phyloP scores from a whole-genome alignment of 2,888 invertebrate species.

The Eutolmus rufibarbis region DNA sequence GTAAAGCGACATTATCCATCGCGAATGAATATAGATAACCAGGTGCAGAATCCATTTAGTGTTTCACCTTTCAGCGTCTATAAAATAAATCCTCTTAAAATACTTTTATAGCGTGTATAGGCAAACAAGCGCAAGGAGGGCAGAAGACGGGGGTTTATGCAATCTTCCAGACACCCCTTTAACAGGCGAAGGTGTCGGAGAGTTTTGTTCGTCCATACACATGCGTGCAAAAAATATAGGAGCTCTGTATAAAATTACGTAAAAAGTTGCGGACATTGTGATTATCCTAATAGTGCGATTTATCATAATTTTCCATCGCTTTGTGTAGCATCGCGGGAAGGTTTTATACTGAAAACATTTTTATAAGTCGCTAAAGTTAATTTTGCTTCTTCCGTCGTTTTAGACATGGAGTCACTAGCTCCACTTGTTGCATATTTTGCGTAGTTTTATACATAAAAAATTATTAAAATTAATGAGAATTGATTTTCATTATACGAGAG shows the following conservation, averaged over 20 bases:
- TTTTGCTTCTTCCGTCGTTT: background rate
- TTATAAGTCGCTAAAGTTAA: background rate
- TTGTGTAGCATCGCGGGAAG: background rate
- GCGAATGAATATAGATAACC: background rate
- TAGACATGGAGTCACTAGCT: background rate
- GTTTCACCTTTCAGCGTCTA: background rate
- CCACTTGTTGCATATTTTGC: background rate
- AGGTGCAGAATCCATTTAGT: conserved; percentile 6
- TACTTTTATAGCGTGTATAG: background rate
- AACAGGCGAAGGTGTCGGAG: background rate
- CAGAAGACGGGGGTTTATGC: background rate
- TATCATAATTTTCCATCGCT: conserved; percentile 30
- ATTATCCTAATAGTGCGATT: conserved; percentile 36
- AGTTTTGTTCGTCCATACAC: background rate
- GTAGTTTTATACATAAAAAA: background rate
- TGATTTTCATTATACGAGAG: background rate
- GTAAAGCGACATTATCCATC: background rate
- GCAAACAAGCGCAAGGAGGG: background rate
- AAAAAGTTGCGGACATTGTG: conserved; percentile 35
- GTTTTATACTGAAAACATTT: background rate
- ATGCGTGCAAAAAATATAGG: background rate
- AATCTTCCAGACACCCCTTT: background rate
- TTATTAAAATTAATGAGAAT: background rate
- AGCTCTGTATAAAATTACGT: conserved; percentile 12
- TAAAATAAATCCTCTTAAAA: conserved; percentile 9